These are phyloP conservation scores for Melanitta fusca DNA, from an alignment of 2,797 vertebrate genomes.

Conservation along the genomic window DNA sequence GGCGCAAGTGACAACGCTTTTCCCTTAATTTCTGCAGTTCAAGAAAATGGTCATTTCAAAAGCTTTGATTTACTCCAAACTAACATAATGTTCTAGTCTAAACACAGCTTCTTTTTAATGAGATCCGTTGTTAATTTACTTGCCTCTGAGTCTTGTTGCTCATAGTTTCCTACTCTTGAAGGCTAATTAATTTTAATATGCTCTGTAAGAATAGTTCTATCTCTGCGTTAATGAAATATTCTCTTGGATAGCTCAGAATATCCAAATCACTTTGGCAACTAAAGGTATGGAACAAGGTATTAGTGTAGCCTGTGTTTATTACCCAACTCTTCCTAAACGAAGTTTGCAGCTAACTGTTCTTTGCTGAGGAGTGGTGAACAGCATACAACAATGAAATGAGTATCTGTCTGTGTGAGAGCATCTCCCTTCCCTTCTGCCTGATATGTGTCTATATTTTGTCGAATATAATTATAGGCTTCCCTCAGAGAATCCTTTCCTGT, in stretches of 20 bases:
- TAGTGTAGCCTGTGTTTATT: background rate
- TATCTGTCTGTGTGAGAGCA: background rate
- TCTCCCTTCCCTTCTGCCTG: background rate
- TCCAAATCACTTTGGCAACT: conserved; percentile 23
- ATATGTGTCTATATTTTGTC: background rate
- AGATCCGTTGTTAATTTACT: background rate
- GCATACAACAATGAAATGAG: background rate
- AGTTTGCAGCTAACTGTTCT: background rate
- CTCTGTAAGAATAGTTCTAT: conserved; percentile 32
- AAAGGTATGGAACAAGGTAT: background rate
- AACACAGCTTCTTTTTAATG: background rate
- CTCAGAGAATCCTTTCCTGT: background rate
- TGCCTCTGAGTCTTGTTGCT: conserved; percentile 2
- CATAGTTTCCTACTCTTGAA: conserved; percentile 22
- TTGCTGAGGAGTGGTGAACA: background rate
- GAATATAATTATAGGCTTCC: background rate
- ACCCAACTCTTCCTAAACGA: background rate
- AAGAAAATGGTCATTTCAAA: background rate
- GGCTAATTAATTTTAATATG: conserved; percentile 45
- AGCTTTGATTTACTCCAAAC: background rate
- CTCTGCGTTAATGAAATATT: conserved; percentile 24
- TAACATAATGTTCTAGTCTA: background rate
- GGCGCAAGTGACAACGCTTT: background rate
- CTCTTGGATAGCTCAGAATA: background rate
- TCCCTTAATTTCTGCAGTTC: background rate